Evolutionary conservation across 2,888 invertebrate genomes (phyloP).

Genomic region (Lydus trimaculatus): DNA sequence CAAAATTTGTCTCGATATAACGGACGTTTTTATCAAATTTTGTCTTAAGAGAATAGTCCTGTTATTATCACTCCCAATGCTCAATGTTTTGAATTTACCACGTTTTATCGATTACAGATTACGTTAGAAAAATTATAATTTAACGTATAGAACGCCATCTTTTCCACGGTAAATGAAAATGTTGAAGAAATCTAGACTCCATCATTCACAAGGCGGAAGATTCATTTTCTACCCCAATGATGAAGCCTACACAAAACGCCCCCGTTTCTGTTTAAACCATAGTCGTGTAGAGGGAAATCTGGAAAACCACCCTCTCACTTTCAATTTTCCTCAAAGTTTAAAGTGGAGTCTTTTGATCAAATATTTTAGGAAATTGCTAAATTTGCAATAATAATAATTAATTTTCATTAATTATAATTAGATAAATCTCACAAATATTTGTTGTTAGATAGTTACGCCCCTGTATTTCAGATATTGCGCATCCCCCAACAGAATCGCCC

Average conservation of each 20-base stretch:
- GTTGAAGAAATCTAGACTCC: background rate
- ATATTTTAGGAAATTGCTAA: no score
- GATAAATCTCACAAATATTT: background rate
- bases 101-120: background rate
- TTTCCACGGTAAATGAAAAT: background rate
- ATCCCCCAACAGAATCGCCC: slow-evolving; percentile 19
- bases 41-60: no score
- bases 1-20: no score
- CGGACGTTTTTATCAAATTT: no score
- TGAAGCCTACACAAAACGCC: background rate
- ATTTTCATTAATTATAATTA: background rate
- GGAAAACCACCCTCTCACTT: background rate
- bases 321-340: background rate
- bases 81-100: background rate
- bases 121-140: background rate
- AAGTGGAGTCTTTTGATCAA: no score
- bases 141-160: background rate
- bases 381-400: no score
- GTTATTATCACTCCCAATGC: no score
- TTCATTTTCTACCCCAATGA: background rate
- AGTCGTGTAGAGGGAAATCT: background rate
- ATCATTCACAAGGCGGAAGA: background rate
- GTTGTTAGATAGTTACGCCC: background rate
- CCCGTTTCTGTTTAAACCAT: background rate
- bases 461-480: slow-evolving; percentile 12